These are phyloP conservation scores for Neomonachus schauinslandi DNA, from an alignment of 2,113 vertebrate species.

Conservation along the genomic window DNA sequence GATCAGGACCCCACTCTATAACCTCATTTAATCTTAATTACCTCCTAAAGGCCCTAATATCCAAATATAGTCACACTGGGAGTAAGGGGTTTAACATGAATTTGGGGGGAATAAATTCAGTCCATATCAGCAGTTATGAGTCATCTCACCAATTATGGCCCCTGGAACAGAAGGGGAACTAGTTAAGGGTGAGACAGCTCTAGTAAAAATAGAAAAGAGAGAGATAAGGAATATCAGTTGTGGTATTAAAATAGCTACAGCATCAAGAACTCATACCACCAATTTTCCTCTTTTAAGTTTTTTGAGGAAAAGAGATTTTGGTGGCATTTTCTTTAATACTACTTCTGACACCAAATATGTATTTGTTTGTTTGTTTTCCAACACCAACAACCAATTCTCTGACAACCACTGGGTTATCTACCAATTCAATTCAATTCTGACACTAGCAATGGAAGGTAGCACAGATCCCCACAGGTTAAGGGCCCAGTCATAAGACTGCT, in stretches of 20 bases:
- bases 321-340: not conserved
- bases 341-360: not conserved
- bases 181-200: not conserved
- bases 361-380: not conserved
- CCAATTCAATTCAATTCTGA: not conserved
- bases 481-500: not conserved
- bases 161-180: not conserved
- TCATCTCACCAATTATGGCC: not conserved
- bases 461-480: not conserved
- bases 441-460: not conserved
- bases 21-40: not conserved
- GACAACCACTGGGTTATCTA: not conserved
- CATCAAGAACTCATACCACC: not conserved
- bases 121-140: not conserved
- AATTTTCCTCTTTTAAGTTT: not conserved
- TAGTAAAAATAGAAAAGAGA: not conserved
- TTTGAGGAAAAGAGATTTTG: not conserved
- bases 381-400: not conserved
- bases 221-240: not conserved
- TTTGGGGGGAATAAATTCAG: not conserved
- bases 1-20: not conserved
- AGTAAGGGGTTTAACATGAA: not conserved
- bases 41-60: not conserved
- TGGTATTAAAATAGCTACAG: not conserved
- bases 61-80: not conserved